Evolutionary conservation across 1,140 invertebrate genomes (phyloP).

Genomic region (Drosophila nikananu): DNA sequence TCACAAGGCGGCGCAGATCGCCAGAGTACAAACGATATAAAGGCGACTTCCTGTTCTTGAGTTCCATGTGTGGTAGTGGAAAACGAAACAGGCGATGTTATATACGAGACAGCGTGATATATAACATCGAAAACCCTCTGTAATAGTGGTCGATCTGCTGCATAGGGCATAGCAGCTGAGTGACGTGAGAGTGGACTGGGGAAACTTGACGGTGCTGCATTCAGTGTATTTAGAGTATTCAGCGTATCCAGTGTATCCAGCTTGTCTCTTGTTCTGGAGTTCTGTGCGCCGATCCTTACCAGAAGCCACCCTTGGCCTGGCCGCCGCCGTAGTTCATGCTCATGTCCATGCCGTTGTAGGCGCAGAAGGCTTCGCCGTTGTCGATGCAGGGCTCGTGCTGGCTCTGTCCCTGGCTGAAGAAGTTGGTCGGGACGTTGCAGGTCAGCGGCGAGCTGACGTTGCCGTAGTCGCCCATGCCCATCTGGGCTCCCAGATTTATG

Average conservation of each 20-base stretch:
- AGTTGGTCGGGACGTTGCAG: constrained; percentile 27
- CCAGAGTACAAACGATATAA: background rate
- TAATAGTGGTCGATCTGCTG: background rate
- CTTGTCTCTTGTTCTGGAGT: background rate
- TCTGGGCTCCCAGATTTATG: constrained; percentile 8
- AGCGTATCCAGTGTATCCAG: no score
- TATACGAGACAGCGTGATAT: background rate
- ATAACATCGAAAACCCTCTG: background rate
- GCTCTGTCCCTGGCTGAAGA: constrained; percentile 19
- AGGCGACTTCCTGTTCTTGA: background rate
- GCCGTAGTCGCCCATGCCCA: constrained; percentile 37
- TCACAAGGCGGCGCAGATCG: background rate
- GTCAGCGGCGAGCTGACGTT: constrained; percentile 21
- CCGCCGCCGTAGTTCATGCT: constrained; percentile 1
- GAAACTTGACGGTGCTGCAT: background rate
- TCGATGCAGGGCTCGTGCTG: constrained; percentile 31
- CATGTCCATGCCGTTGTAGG: constrained; percentile 40
- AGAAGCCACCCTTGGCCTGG: constrained; percentile 20
- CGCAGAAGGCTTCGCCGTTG: constrained; percentile 37
- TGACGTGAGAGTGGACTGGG: background rate
- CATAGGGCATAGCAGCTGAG: background rate
- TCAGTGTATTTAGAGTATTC: background rate
- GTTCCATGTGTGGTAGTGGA: background rate
- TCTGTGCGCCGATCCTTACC: background rate
- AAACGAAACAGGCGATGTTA: constrained; percentile 12